phyloP scores from a whole-genome alignment of 2,888 invertebrate species.

The Tiphia femorata region DNA sequence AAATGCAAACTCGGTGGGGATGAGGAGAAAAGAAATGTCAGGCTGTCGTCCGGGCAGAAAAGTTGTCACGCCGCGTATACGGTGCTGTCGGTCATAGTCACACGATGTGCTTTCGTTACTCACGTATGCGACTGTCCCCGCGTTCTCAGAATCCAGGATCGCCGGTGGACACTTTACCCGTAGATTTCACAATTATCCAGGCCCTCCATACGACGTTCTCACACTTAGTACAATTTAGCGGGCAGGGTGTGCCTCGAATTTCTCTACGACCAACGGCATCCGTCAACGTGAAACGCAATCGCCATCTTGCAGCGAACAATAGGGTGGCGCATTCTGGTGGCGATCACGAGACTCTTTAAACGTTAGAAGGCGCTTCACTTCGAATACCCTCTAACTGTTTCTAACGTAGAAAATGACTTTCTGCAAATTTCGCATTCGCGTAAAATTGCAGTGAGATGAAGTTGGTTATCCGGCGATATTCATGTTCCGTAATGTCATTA shows the following conservation, averaged over 20 bases:
- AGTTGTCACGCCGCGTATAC: conserved; percentile 19
- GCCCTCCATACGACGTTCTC: conserved; percentile 24
- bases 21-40: conserved; percentile 9
- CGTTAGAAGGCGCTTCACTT: no score
- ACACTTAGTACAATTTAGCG: conserved; percentile 40
- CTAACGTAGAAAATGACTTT: no score
- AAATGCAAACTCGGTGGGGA: neutral
- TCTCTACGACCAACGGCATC: conserved; percentile 50
- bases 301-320: conserved; percentile 62
- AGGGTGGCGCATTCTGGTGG: no score
- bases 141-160: conserved; percentile 28
- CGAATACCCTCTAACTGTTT: no score
- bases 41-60: neutral
- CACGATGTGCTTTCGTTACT: conserved; percentile 34
- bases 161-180: conserved; percentile 9
- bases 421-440: no score
- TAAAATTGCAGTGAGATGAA: no score
- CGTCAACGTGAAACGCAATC: conserved; percentile 59
- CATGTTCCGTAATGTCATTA: no score
- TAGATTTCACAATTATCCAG: conserved; percentile 21
- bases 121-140: conserved; percentile 36
- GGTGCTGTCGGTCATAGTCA: conserved; percentile 11
- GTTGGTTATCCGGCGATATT: no score
- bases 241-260: conserved; percentile 54
- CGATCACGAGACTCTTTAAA: no score